Conservation (phyloP, 1,140 invertebrate species). For the Hydropsyche tenuis region DNA sequence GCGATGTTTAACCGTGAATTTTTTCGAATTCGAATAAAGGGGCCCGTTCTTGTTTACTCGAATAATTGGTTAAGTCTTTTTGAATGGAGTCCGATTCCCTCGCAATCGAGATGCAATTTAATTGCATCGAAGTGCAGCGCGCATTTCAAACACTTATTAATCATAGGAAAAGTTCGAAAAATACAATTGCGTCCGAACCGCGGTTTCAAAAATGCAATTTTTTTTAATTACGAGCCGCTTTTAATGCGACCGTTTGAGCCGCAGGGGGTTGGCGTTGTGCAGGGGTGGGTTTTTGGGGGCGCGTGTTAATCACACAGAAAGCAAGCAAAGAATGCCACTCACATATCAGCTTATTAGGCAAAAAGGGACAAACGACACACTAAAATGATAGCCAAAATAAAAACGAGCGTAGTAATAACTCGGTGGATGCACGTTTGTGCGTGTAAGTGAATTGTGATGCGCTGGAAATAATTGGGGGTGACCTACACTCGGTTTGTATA, state of each 20-base stretch:
- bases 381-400: slow-evolving; percentile 1
- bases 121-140: not conserved
- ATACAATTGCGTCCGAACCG: no score
- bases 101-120: slow-evolving; percentile 1
- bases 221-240: slow-evolving; percentile 1
- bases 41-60: not conserved
- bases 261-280: slow-evolving; percentile 10
- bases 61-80: slow-evolving; percentile 8
- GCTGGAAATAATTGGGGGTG: no score
- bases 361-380: not conserved
- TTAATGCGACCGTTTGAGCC: not conserved
- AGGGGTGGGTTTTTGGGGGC: slow-evolving; percentile 15
- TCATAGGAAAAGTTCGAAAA: no score
- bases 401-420: not conserved
- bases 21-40: no score
- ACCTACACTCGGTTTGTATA: no score
- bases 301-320: slow-evolving; percentile 43
- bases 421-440: no score
- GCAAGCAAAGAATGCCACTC: slow-evolving; percentile 46
- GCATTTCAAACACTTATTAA: no score
- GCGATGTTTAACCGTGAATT: no score
- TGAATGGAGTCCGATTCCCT: not conserved
- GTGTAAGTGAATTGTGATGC: no score
- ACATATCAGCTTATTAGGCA: slow-evolving; percentile 46
- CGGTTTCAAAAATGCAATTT: not conserved